Evolutionary conservation across 2,888 invertebrate species (phyloP).

Genomic region (Biston stratarius): DNA sequence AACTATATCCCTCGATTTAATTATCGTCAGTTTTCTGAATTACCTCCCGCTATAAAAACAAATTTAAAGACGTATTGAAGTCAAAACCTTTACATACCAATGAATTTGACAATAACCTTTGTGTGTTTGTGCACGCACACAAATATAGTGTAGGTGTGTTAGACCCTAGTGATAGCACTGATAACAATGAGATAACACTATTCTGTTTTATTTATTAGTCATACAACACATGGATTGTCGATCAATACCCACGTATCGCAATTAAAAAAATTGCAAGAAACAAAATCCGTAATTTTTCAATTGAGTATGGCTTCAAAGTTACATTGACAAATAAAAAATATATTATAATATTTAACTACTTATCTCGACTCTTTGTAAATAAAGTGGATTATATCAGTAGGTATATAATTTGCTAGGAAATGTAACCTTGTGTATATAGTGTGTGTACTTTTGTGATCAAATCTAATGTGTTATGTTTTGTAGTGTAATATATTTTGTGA

Average conservation of each 20-base stretch:
- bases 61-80: too few relatives aligned
- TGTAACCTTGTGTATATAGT: background rate
- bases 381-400: too few relatives aligned
- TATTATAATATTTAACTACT: too few relatives aligned
- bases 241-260: conserved; percentile 8
- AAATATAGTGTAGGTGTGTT: background rate
- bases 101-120: background rate
- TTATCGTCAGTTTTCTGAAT: too few relatives aligned
- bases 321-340: too few relatives aligned
- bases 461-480: background rate
- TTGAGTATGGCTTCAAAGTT: too few relatives aligned
- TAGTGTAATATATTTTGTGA: background rate
- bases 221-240: conserved; percentile 6
- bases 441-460: too few relatives aligned
- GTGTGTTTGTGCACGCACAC: conserved; percentile 3
- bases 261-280: background rate
- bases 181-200: conserved; percentile 13
- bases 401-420: background rate
- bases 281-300: background rate
- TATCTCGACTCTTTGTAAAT: too few relatives aligned
- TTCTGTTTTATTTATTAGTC: conserved; percentile 3
- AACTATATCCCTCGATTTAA: too few relatives aligned
- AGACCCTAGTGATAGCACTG: conserved; percentile 10
- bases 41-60: too few relatives aligned
- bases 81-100: too few relatives aligned